These are phyloP conservation scores for Florisuga fusca DNA, from an alignment of 2,797 vertebrate genomes.

Conservation along the genomic window DNA sequence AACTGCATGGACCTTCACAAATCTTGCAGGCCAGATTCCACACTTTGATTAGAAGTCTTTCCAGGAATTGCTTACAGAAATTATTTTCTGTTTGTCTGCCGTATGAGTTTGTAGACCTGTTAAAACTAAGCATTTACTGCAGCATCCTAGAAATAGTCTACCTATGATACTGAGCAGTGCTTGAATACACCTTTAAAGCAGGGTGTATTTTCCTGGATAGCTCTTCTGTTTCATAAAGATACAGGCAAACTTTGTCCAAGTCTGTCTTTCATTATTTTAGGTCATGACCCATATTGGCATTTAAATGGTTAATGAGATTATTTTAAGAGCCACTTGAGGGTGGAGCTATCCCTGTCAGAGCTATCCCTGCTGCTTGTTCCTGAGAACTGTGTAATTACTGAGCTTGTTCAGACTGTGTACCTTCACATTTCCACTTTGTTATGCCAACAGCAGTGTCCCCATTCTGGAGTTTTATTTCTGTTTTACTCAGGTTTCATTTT, in stretches of 20 bases:
- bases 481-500: background rate
- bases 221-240: background rate
- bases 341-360: constrained; percentile 50
- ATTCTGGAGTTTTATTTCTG: background rate
- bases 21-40: background rate
- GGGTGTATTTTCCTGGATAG: background rate
- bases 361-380: constrained; percentile 13
- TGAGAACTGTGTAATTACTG: constrained; percentile 38
- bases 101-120: background rate
- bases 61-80: background rate
- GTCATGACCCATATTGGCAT: background rate
- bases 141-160: background rate
- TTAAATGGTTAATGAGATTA: constrained; percentile 36
- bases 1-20: background rate
- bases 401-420: constrained; percentile 59
- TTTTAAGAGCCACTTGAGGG: constrained; percentile 9
- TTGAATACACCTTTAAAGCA: background rate
- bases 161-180: background rate
- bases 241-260: background rate
- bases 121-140: background rate
- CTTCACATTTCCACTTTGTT: constrained; percentile 26
- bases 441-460: background rate
- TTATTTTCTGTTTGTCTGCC: background rate
- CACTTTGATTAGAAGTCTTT: background rate
- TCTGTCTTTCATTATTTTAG: background rate